Conservation (phyloP, 2,888 invertebrate species). For the Leptogaster cylindrica region DNA sequence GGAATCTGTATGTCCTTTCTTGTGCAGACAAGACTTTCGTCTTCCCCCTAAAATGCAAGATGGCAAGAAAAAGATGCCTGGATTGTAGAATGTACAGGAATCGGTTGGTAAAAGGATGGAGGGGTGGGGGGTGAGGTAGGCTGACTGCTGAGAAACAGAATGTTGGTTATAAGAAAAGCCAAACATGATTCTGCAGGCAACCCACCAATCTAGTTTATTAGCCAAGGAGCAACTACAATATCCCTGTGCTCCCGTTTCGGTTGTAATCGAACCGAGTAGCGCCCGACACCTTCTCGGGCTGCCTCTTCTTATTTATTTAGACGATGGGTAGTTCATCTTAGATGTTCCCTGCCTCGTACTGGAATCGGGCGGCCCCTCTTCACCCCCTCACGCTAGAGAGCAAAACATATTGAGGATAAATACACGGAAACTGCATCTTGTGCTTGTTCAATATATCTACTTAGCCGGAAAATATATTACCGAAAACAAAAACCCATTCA, state of each 20-base stretch:
- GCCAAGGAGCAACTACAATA: constrained; percentile 24
- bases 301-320: constrained; percentile 14
- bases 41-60: constrained; percentile 3
- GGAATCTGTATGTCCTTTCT: constrained; percentile 15
- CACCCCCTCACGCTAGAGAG: constrained; percentile 18
- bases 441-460: constrained; percentile 47
- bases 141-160: not conserved
- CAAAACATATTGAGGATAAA: constrained; percentile 45
- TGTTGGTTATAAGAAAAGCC: constrained; percentile 27
- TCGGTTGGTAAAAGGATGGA: too few species aligned
- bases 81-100: too few species aligned
- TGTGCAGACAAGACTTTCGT: not conserved
- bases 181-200: constrained; percentile 33
- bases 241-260: constrained; percentile 21
- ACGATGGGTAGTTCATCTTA: constrained; percentile 29
- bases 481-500: constrained; percentile 43
- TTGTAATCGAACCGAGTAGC: constrained; percentile 34
- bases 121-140: too few species aligned
- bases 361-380: not conserved
- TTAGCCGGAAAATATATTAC: constrained; percentile 48
- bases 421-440: constrained; percentile 47
- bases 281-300: constrained; percentile 32
- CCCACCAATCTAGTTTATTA: constrained; percentile 35
- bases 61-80: constrained; percentile 16
- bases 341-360: constrained; percentile 1